Conservation (phyloP, 2,797 vertebrate species). For the Yasuhikotakia modesta region DNA sequence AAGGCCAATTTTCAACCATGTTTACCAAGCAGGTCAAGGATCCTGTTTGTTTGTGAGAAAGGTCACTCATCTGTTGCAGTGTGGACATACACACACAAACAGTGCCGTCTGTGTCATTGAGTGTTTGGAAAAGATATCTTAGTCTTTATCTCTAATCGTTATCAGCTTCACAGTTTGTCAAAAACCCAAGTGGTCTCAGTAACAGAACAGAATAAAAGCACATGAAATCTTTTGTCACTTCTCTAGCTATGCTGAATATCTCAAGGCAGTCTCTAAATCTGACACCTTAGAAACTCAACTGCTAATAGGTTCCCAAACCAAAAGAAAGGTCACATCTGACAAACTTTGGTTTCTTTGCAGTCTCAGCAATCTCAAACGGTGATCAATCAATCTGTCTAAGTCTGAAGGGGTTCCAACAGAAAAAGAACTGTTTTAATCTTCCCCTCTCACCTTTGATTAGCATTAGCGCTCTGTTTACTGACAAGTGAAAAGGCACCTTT, state of each 20-base stretch:
- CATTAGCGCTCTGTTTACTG: slow-evolving; percentile 27
- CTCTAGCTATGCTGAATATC: neutral
- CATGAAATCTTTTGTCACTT: slow-evolving; percentile 20
- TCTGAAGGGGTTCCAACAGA: neutral
- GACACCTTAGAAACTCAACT: neutral
- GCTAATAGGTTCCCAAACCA: slow-evolving; percentile 28
- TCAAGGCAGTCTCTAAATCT: neutral
- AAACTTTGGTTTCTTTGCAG: slow-evolving; percentile 29
- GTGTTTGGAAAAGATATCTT: slow-evolving; percentile 42
- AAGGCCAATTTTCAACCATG: slow-evolving; percentile 42
- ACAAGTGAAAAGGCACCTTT: slow-evolving; percentile 49
- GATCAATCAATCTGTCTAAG: slow-evolving; percentile 48
- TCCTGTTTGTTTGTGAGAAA: slow-evolving; percentile 54
- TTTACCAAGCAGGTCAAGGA: slow-evolving; percentile 57
- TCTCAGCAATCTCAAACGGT: slow-evolving; percentile 28
- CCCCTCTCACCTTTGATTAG: slow-evolving; percentile 32
- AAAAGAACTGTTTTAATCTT: slow-evolving; percentile 33
- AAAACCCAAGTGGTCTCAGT: neutral
- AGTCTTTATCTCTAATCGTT: slow-evolving; percentile 13
- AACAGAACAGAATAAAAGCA: neutral
- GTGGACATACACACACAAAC: slow-evolving; percentile 22
- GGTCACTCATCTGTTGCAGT: slow-evolving; percentile 47
- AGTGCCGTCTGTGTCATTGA: slow-evolving; percentile 15
- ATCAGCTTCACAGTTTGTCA: slow-evolving; percentile 33
- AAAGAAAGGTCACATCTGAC: slow-evolving; percentile 25